phyloP scores from a whole-genome alignment of 2,888 invertebrate genomes.

The Rhingia rostrata region DNA sequence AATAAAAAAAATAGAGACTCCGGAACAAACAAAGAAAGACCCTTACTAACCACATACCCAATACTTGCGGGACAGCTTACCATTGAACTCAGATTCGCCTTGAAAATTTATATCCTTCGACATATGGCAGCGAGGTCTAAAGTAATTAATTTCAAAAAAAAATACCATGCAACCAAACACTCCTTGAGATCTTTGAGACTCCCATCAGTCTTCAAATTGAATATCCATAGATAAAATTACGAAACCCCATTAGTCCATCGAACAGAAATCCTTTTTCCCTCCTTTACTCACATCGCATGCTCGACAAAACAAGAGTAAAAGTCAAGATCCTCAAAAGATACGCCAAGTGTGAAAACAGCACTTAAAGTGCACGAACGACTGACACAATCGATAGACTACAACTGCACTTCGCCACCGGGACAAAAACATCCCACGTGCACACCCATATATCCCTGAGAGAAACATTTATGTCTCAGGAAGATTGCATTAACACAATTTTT shows the following conservation, averaged over 20 bases:
- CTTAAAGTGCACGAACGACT: conserved; percentile 12
- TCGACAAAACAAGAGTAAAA: neutral
- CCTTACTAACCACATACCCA: too few species aligned
- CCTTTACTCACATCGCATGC: conserved; percentile 4
- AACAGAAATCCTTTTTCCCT: conserved; percentile 8
- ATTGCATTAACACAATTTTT: conserved; percentile 8
- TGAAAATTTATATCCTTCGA: too few species aligned
- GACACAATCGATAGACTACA: conserved; percentile 22
- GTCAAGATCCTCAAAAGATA: neutral
- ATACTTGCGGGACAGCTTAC: too few species aligned
- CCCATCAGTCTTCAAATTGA: neutral
- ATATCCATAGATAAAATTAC: conserved; percentile 14
- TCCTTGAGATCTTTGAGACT: too few species aligned
- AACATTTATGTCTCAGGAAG: conserved; percentile 25
- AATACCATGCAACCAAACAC: neutral
- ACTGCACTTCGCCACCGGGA: neutral
- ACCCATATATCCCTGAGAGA: neutral
- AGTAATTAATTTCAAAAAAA: too few species aligned
- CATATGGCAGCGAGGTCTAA: too few species aligned
- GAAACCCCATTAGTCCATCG: conserved; percentile 7
- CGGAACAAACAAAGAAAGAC: too few species aligned
- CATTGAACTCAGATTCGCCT: too few species aligned
- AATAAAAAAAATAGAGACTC: too few species aligned
- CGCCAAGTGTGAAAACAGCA: neutral
- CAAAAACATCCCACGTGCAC: neutral